Conservation (phyloP, 2,797 vertebrate species). For the Melanotaenia pygmaea region DNA sequence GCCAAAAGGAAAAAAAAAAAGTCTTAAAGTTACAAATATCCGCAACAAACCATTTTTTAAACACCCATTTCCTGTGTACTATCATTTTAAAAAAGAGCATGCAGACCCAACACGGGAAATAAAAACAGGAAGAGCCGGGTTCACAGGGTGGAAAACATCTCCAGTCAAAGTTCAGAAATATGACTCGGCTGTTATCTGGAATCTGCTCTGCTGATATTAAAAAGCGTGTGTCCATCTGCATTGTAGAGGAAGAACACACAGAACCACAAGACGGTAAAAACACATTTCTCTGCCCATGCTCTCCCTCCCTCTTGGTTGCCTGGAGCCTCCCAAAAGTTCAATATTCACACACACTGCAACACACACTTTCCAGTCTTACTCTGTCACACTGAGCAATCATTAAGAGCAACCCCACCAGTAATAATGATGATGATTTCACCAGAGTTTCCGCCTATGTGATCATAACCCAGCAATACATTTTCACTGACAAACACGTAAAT, state of each 20-base stretch:
- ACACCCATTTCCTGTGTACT: slow-evolving; percentile 19
- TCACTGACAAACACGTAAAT: not conserved
- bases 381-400: slow-evolving; percentile 49
- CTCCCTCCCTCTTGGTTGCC: not conserved
- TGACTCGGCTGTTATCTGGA: slow-evolving; percentile 38
- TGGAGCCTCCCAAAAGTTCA: slow-evolving; percentile 33
- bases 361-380: slow-evolving; percentile 51
- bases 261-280: slow-evolving; percentile 1
- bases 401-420: slow-evolving; percentile 39
- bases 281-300: too few relatives aligned
- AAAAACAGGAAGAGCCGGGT: slow-evolving; percentile 21
- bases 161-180: slow-evolving; percentile 37
- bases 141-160: slow-evolving; percentile 26
- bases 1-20: not conserved
- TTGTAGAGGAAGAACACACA: not conserved
- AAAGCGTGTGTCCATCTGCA: not conserved
- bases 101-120: slow-evolving; percentile 10
- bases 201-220: slow-evolving; percentile 10
- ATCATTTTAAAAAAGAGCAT: slow-evolving; percentile 1
- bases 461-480: not conserved
- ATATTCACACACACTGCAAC: slow-evolving; percentile 20
- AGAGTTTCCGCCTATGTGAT: not conserved
- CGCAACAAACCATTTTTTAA: slow-evolving; percentile 1
- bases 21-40: slow-evolving; percentile 8
- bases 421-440: slow-evolving; percentile 45